phyloP scores from a whole-genome alignment of 2,888 invertebrate species.

The Drosophila pseudotalamancana region DNA sequence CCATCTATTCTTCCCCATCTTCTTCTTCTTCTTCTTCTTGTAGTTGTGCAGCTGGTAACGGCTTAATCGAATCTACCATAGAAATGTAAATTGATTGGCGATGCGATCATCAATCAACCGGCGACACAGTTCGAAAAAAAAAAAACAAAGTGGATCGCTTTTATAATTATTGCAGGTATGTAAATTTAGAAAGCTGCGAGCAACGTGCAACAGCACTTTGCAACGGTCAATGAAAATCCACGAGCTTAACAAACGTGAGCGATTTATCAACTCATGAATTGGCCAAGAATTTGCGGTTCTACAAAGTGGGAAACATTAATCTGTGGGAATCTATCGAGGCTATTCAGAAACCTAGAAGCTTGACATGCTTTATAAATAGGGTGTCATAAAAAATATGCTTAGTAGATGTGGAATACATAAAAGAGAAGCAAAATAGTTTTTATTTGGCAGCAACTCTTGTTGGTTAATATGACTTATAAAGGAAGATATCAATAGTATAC shows the following conservation, averaged over 20 bases:
- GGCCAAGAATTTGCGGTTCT: neutral
- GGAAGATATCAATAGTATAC: too few species aligned
- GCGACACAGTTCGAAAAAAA: constrained; percentile 64
- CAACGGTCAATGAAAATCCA: constrained; percentile 8
- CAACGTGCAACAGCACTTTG: constrained; percentile 50
- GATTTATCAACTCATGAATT: neutral
- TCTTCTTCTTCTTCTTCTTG: neutral
- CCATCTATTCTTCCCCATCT: too few species aligned
- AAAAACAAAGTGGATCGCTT: constrained; percentile 24
- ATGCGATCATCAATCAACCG: constrained; percentile 51
- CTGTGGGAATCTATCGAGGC: too few species aligned
- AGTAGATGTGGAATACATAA: too few species aligned
- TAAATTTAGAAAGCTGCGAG: constrained; percentile 81
- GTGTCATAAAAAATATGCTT: too few species aligned
- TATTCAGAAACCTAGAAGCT: too few species aligned
- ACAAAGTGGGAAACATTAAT: too few species aligned
- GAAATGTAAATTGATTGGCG: constrained; percentile 58
- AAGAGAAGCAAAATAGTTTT: too few species aligned
- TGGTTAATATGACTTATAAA: too few species aligned
- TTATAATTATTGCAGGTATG: constrained; percentile 72
- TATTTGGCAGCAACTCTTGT: too few species aligned
- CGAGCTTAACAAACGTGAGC: constrained; percentile 27
- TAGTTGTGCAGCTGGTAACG: neutral
- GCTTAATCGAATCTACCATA: constrained; percentile 13
- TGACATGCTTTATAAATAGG: too few species aligned